These are phyloP conservation scores for Heterochromis multidens DNA, from an alignment of 2,113 vertebrate species.

Conservation along the genomic window DNA sequence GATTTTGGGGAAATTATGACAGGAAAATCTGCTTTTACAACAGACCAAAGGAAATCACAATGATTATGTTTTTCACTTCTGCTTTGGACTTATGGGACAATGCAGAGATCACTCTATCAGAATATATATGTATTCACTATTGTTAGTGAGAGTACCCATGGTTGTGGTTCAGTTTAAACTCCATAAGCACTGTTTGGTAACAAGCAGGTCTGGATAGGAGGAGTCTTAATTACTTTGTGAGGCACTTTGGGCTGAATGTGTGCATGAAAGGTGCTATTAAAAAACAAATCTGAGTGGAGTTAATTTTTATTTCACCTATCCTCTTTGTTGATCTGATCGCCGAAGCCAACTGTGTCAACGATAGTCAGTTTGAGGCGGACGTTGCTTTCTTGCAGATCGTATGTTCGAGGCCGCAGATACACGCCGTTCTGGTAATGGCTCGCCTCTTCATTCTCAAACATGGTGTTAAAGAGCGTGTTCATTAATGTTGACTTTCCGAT, in stretches of 20 bases:
- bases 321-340: slow-evolving; percentile 98
- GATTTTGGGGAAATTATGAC: not conserved
- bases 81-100: not conserved
- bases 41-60: not conserved
- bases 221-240: not conserved
- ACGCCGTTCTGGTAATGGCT: slow-evolving; percentile 92
- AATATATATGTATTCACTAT: not conserved
- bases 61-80: not conserved
- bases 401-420: slow-evolving; percentile 88
- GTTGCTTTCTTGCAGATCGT: slow-evolving; percentile 92
- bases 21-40: not conserved
- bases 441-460: slow-evolving; percentile 94
- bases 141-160: not conserved
- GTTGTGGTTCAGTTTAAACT: not conserved
- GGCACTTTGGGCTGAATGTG: not conserved
- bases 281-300: too few species aligned
- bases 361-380: slow-evolving; percentile 96
- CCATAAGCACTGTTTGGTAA: not conserved
- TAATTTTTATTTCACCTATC: slow-evolving; percentile 80
- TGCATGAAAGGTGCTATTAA: not conserved
- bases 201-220: not conserved
- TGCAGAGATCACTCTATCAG: not conserved
- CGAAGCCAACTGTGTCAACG: slow-evolving; percentile 93
- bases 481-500: slow-evolving; percentile 97
- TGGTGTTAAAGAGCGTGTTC: slow-evolving; percentile 98